Conservation (phyloP, 2,797 vertebrate genomes). For the Acrossocheilus fasciatus region DNA sequence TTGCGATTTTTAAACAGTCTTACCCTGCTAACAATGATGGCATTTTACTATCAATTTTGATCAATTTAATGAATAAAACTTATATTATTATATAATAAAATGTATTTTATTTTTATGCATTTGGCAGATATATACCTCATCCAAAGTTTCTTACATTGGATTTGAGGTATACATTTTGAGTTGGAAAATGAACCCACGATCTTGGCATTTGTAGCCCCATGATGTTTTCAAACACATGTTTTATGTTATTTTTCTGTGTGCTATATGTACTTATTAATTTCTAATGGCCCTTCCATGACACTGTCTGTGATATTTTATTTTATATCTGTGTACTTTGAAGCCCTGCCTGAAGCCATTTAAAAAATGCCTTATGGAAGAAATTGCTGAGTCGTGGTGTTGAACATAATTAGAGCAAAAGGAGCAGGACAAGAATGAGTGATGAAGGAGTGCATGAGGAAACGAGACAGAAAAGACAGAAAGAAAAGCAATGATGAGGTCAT, state of each 20-base stretch:
- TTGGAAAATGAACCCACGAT: not conserved
- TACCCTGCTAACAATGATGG: not conserved
- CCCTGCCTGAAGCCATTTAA: not conserved
- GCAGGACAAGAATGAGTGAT: constrained; percentile 25
- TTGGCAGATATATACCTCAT: not conserved
- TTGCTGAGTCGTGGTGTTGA: constrained; percentile 40
- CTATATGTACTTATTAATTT: not conserved
- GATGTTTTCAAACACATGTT: not conserved
- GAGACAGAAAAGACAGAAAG: constrained; percentile 27
- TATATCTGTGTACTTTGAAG: not conserved
- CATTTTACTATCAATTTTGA: not conserved
- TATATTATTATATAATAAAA: too few relatives aligned
- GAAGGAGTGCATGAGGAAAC: constrained; percentile 39
- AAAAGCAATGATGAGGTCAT: constrained; percentile 34
- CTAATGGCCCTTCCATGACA: not conserved
- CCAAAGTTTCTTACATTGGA: not conserved
- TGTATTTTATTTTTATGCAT: not conserved
- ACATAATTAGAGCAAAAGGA: constrained; percentile 41
- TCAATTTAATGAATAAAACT: not conserved
- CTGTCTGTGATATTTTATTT: not conserved
- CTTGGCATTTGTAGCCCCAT: not conserved
- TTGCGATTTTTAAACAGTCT: not conserved
- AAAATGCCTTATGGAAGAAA: constrained; percentile 5
- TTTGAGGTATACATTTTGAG: not conserved
- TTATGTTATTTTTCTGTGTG: not conserved